Base-by-base conservation (phyloP, 2,888 invertebrate species). In the Stenodera caucasica region DNA sequence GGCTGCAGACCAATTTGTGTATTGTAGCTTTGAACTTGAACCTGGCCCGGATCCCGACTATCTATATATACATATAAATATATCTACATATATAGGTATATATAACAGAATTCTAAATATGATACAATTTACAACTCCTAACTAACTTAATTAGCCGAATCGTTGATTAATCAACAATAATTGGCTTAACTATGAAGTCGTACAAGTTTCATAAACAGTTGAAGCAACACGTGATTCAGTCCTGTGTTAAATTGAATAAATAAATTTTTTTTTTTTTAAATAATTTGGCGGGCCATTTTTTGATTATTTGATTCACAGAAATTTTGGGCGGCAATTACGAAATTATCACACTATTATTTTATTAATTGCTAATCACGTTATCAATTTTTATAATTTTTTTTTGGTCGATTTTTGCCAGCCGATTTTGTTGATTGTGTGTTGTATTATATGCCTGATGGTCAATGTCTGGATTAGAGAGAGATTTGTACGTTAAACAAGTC, bases 371-470 rank as follows among this genome's bases (percentile, higher is more conserved):
- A n/a, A n/a, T n/a, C n/a, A n/a, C n/a, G n/a, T n/a, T n/a, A n/a
- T n/a, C n/a, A n/a, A n/a, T n/a, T n/a, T n/a, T n/a, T n/a, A n/a
- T n/a, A n/a, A n/a, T n/a, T n/a, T n/a, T n/a, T n/a, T n/a, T n/a
- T n/a, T n/a, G n/a, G n/a, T n/a, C n/a, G n/a, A n/a, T n/a, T n/a
- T n/a, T n/a, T n/a, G n/a, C n/a, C n/a, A n/a, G n/a, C n/a, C n/a
- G n/a, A n/a, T n/a, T n/a, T n/a, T n/a, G n/a, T n/a, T n/a, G n/a
- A n/a, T n/a, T n/a, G n/a, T n/a, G n/a, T n/a, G n/a, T n/a, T n/a
- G n/a, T n/a, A n/a, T n/a, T n/a, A n/a, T n/a, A 61, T 60, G 59
- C 59, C 56, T 66, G 62, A 60, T 37, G 23, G 54, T 12, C 14
- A 26, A 14, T 30, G 33, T 62, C 58, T 40, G 56, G 63, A 58